A percentile compares a stretch with the other conserved stretches of the same genome.
Evolutionary conservation across 2,797 vertebrate species (phyloP).

Genomic region (Cyclopterus lumpus): DNA sequence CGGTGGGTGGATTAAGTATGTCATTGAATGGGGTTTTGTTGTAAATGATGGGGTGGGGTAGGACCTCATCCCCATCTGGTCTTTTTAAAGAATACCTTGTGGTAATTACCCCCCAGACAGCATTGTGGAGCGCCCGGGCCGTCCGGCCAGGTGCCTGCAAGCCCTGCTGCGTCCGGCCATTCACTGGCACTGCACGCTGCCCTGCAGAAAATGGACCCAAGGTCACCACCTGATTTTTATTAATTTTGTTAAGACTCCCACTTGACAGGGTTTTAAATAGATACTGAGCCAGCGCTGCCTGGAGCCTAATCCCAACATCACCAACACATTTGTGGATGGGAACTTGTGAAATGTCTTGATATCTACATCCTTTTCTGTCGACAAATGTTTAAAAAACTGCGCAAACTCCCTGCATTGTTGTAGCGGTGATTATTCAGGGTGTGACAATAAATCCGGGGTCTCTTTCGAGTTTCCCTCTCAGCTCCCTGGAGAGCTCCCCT

Average conservation of each 20-base stretch:
- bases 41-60: constrained; percentile 93
- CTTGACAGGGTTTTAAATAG: constrained; percentile 87
- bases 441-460: constrained; percentile 37
- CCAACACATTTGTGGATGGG: not conserved
- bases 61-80: constrained; percentile 94
- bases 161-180: constrained; percentile 93
- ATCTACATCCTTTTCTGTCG: not conserved
- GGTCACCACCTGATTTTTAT: constrained; percentile 90
- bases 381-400: not conserved
- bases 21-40: constrained; percentile 99
- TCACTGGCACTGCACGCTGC: constrained; percentile 87
- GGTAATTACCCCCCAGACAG: constrained; percentile 99
- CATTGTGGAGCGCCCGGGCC: constrained; percentile 90
- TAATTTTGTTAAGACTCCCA: constrained; percentile 38
- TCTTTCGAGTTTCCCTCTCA: constrained; percentile 35
- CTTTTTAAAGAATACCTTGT: constrained; percentile 99
- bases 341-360: constrained; percentile 3
- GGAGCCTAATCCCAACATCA: not conserved
- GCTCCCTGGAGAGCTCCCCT: constrained; percentile 49
- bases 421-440: constrained; percentile 58
- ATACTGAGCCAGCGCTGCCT: constrained; percentile 71
- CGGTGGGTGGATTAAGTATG: constrained; percentile 99
- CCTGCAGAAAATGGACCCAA: constrained; percentile 87
- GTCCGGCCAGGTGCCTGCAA: constrained; percentile 96
- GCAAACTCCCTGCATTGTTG: not conserved